A percentile compares a stretch with the other conserved stretches of the same genome.
Conservation (phyloP, 1,140 invertebrate species). For the Mylabris phalerata region DNA sequence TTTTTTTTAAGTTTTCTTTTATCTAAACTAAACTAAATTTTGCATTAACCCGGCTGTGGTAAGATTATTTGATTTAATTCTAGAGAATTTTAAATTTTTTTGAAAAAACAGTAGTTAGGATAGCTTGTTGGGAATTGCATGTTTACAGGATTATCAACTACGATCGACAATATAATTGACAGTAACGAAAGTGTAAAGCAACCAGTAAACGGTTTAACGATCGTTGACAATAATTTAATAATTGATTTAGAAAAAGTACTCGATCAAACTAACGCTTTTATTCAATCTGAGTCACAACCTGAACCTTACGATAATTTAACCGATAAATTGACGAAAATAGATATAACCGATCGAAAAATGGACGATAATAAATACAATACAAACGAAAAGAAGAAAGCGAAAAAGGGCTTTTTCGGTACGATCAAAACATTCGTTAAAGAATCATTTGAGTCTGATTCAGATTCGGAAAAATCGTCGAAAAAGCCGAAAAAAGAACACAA, state of each 20-base stretch:
- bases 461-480: conserved; percentile 37
- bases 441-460: conserved; percentile 40
- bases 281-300: conserved; percentile 34
- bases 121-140: conserved; percentile 43
- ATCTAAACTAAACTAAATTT: conserved; percentile 6
- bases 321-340: conserved; percentile 19
- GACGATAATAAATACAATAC: conserved; percentile 17
- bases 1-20: conserved; percentile 26
- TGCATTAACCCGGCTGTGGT: conserved; percentile 27
- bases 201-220: conserved; percentile 9
- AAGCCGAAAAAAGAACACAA: conserved; percentile 36
- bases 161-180: conserved; percentile 34
- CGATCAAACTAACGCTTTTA: conserved; percentile 38
- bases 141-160: conserved; percentile 42
- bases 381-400: conserved; percentile 35
- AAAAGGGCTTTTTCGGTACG: conserved; percentile 38
- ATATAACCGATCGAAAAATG: conserved; percentile 4
- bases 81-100: neutral
- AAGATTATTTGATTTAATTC: neutral
- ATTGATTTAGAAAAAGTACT: conserved; percentile 23
- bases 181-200: conserved; percentile 33
- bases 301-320: conserved; percentile 33
- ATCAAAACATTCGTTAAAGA: conserved; percentile 37
- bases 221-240: conserved; percentile 10
- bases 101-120: conserved; percentile 32